phyloP scores from a whole-genome alignment of 2,888 invertebrate species.

The Piscicola geometra region DNA sequence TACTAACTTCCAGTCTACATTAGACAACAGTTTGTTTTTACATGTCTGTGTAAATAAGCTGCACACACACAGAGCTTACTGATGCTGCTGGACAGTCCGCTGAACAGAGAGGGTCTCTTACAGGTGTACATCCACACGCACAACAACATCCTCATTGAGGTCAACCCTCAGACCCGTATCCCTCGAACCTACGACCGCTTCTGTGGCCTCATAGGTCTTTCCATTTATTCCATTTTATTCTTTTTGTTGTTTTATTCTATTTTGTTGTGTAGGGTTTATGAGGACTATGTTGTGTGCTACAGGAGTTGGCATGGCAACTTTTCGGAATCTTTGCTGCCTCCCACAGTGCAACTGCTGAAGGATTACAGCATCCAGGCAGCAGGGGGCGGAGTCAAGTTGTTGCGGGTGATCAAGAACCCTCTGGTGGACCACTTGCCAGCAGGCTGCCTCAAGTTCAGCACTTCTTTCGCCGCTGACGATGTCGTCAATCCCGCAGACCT shows the following conservation, averaged over 20 bases:
- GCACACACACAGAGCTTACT: constrained; percentile 76
- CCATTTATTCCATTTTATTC: background rate
- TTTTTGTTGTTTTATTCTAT: background rate
- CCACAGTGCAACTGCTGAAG: constrained; percentile 85
- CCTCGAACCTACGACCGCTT: constrained; percentile 94
- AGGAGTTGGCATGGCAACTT: background rate
- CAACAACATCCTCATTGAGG: constrained; percentile 86
- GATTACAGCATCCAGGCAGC: constrained; percentile 86
- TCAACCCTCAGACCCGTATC: constrained; percentile 93
- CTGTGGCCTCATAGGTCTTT: constrained; percentile 85
- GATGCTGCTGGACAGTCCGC: constrained; percentile 93
- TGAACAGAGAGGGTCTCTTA: constrained; percentile 89
- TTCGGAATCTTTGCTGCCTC: background rate
- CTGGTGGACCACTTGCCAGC: constrained; percentile 87
- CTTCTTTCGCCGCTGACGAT: constrained; percentile 79
- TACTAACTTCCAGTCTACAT: too few relatives aligned
- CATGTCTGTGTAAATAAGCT: too few relatives aligned
- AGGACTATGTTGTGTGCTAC: background rate
- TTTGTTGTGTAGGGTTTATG: background rate
- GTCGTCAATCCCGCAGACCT: constrained; percentile 66
- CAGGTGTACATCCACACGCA: constrained; percentile 89
- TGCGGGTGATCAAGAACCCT: constrained; percentile 96
- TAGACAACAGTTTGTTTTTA: too few relatives aligned
- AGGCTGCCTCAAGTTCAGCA: constrained; percentile 81
- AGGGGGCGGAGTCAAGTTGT: constrained; percentile 73